Evolutionary conservation across 1,140 invertebrate species (phyloP), one percentile per base, ranked within the genome.

Genomic region (Penaeus vannamei): DNA sequence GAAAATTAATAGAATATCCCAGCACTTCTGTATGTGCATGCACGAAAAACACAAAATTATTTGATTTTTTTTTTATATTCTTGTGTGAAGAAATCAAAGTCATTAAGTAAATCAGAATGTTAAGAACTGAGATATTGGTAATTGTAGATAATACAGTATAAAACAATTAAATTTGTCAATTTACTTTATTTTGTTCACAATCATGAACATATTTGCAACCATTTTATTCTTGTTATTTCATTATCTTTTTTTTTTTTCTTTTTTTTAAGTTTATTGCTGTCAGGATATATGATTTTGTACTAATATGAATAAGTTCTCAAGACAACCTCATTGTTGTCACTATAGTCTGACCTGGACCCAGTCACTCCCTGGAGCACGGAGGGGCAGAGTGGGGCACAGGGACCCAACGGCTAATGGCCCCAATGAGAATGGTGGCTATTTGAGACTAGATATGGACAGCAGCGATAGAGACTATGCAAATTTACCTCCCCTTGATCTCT

Each of bases 261-360:
- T 1, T 46, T 79, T 36, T 29, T 20, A 22, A 42, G 2, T 42
- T 1, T 29, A 29, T 29, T 26, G 23, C 32, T 26, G 20, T 29
- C 61, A 36, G 22, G 29, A 29, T 79, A 79, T 72, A 26, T 86
- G 26, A 79, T 79, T 42, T 89, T 79, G 32, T 60, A 79, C 53
- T 84, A 29, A 79, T 84, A 60, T 88, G 86, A 88, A 76, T 66
- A 53, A 84, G 81, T 83, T 89, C 72, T 84, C 72, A 84, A 89
- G 82, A 66, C 61, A 90, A 72, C 88, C 32, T 90, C 84, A 86
- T 90, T 90, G 79, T 85, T 90, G 84, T 82, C 88, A 81, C 46
- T 90, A 26, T 72, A 90, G 88, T 90, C 84, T 90, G 84, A 81
- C 69, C 88, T 90, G 88, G 88, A 90, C 88, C 83, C 88, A 90